Base-by-base conservation (phyloP, 92 coral and sea anemone genomes). In the Hydrozoanthus gracilis region DNA sequence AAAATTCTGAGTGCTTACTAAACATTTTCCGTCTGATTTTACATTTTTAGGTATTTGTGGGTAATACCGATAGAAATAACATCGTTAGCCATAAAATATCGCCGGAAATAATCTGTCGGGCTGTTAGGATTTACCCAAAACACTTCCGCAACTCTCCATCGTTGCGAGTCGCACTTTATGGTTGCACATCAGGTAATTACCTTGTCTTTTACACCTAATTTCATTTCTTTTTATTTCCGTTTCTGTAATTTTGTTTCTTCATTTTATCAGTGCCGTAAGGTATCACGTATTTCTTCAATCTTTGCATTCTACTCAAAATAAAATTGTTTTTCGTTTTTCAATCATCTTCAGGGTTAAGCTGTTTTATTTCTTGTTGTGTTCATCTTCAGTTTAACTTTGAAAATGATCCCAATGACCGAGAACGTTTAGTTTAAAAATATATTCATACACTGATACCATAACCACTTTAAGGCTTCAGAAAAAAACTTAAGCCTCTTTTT, bases 101-200 rank as follows among this genome's bases (percentile, higher is more conserved):
- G 6, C 83, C 83, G 11, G 83, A 35, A 56, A 55, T 56, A 14
- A 77, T 77, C 68, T 77, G 83, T 77, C 69, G 18, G 6, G 67
- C 83, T 27, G 58, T 77, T 3, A 39, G 83, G 44, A 55, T 77
- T 61, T 61, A 58, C 15, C 67, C 61, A 18, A 61, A 77, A 51
- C 69, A 77, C 3, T 77, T 46, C 51, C 49, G 58, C 1, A 60
- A 35, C n/a, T 77, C 6, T 5, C 83, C 83, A 27, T 51, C 12
- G 15, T 35, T 77, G 70, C 83, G 83, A 35, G 54, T 77, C 8
- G 70, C 51, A 27, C 20, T 77, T 3, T 77, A 77, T n/a, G 83
- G 83, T 51, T 77, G 83, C 48, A 27, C 83, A 2, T 77, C 83
- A 55, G 83, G 83, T 77, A 77, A 4, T 39, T 77, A 73, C 8